These are phyloP conservation scores for Formica exsecta DNA, from an alignment of 1,140 invertebrate genomes.

Conservation along the genomic window DNA sequence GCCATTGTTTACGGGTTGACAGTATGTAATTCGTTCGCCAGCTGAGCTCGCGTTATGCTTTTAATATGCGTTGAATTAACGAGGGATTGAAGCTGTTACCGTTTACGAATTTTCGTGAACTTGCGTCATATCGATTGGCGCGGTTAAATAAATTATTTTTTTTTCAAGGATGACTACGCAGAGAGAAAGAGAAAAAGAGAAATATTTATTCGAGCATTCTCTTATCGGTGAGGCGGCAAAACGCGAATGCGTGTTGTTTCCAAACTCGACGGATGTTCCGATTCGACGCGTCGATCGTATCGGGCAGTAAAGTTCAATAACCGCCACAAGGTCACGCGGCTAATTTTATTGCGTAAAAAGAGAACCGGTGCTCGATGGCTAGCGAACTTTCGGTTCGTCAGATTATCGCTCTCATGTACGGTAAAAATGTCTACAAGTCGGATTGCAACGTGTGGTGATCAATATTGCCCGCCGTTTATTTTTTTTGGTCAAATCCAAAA, in stretches of 20 bases:
- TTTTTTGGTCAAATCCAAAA: not conserved
- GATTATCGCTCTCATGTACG: not conserved
- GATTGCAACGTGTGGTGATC: not conserved
- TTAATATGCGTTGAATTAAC: constrained; percentile 42
- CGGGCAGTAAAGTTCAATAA: constrained; percentile 81
- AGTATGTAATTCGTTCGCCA: not conserved
- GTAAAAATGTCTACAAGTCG: not conserved
- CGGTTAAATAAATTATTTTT: constrained; percentile 53
- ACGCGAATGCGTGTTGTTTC: constrained; percentile 45
- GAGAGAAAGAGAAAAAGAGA: constrained; percentile 21
- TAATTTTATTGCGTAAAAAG: constrained; percentile 67
- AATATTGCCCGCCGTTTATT: not conserved
- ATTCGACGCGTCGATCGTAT: constrained; percentile 68
- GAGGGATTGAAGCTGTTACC: constrained; percentile 42
- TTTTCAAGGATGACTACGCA: constrained; percentile 42
- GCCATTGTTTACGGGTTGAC: not conserved
- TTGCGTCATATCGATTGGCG: not conserved
- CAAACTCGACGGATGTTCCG: constrained; percentile 47
- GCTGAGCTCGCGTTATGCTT: constrained; percentile 37
- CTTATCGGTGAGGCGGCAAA: constrained; percentile 61
- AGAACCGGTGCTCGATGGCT: constrained; percentile 63
- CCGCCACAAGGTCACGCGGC: constrained; percentile 77
- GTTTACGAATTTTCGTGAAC: constrained; percentile 59
- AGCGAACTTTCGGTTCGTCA: constrained; percentile 15
- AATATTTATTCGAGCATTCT: constrained; percentile 70